Evolutionary conservation across 2,797 vertebrate species (phyloP).

Genomic region (Halcyon smyrnensis): DNA sequence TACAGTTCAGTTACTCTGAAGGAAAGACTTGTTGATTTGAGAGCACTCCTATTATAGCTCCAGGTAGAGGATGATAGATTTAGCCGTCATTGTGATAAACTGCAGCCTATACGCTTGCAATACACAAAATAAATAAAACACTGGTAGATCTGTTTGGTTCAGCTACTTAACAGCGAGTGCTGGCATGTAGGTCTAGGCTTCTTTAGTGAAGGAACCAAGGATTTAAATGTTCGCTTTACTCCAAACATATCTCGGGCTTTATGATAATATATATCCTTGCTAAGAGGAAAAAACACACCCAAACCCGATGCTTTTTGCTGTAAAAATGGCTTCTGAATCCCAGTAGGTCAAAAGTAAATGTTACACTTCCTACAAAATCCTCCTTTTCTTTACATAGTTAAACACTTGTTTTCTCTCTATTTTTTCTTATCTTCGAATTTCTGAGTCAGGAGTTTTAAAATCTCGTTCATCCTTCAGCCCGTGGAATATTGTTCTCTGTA

Average conservation of each 20-base stretch:
- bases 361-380: not conserved
- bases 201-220: not conserved
- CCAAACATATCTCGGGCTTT: not conserved
- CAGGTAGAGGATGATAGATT: conserved; percentile 78
- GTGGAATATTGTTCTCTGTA: not conserved
- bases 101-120: conserved; percentile 11
- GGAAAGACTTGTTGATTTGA: conserved; percentile 80
- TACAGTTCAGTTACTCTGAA: conserved; percentile 76
- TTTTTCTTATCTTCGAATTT: not conserved
- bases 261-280: not conserved
- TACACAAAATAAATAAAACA: conserved; percentile 77
- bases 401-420: not conserved
- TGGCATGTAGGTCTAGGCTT: not conserved
- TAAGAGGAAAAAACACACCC: not conserved
- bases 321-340: not conserved
- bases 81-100: conserved; percentile 75
- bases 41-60: conserved; percentile 65
- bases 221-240: not conserved
- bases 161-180: conserved; percentile 53
- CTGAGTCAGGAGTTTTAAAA: not conserved
- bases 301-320: not conserved
- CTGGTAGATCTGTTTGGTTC: conserved; percentile 56
- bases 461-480: not conserved
- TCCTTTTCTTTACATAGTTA: not conserved
- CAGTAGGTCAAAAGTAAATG: not conserved